Conservation (phyloP, 1,140 invertebrate species). For the Matsumurasca onukii region DNA sequence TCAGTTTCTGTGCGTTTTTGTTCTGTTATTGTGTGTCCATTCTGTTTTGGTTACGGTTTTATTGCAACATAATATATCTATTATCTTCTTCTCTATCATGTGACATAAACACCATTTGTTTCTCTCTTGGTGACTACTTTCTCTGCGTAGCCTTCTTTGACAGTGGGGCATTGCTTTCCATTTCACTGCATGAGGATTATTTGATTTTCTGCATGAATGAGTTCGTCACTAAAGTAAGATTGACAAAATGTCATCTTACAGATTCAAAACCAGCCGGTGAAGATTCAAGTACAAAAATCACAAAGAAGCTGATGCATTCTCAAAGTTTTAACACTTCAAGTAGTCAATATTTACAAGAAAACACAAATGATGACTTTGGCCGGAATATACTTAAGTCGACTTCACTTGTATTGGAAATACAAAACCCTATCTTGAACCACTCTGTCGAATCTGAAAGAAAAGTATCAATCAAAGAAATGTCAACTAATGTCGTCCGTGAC, state of each 20-base stretch:
- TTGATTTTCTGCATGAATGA: neutral
- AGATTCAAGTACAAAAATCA: neutral
- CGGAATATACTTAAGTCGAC: conserved; percentile 16
- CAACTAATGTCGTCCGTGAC: conserved; percentile 5
- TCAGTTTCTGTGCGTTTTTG: neutral
- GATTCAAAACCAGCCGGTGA: neutral
- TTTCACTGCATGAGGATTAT: conserved; percentile 8
- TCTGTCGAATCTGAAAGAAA: neutral
- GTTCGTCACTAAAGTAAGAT: neutral
- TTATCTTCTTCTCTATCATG: neutral
- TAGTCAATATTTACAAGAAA: neutral
- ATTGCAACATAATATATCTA: neutral
- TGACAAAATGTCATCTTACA: conserved; percentile 12
- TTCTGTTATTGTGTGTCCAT: neutral
- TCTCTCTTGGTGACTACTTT: no score
- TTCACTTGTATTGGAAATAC: conserved; percentile 20
- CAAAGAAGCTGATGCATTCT: conserved; percentile 10
- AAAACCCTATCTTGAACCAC: conserved; percentile 15
- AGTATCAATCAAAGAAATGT: conserved; percentile 7
- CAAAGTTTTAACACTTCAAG: conserved; percentile 14
- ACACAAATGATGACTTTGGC: neutral
- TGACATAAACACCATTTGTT: neutral
- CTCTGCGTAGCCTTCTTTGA: no score
- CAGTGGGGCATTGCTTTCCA: neutral
- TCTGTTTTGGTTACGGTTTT: neutral